Percentiles rank a stretch among this genome's conserved stretches.
Evolutionary conservation across 2,888 invertebrate species (phyloP).

Genomic region (Erebia aethiops): DNA sequence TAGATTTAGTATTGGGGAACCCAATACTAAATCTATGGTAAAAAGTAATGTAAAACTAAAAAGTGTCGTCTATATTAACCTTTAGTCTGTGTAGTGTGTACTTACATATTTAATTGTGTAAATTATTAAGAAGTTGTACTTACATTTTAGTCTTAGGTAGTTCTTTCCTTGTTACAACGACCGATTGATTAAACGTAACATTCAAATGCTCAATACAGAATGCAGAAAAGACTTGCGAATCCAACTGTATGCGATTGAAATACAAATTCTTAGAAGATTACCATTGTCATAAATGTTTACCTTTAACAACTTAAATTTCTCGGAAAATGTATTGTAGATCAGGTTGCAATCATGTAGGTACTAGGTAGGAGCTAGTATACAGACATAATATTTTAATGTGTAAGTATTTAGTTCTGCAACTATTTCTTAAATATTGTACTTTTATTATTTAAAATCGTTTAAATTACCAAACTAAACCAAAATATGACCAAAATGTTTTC

Average conservation of each 20-base stretch:
- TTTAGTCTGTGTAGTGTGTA: not conserved
- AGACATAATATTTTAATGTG: no score
- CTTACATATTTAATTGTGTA: not conserved
- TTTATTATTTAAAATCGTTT: no score
- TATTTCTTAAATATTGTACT: no score
- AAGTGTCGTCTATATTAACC: no score
- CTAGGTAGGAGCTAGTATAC: no score
- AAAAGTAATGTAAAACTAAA: no score
- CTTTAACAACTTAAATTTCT: not conserved
- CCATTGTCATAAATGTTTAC: slow-evolving; percentile 14
- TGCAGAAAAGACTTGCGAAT: slow-evolving; percentile 1
- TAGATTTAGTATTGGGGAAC: no score
- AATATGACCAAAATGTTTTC: no score
- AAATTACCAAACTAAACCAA: no score
- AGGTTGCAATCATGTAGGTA: no score
- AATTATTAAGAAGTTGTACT: not conserved
- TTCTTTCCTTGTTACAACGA: not conserved
- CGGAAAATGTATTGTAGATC: not conserved
- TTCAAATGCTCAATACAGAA: not conserved
- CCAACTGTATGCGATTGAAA: slow-evolving; percentile 5
- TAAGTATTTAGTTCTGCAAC: no score
- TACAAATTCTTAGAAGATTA: slow-evolving; percentile 27
- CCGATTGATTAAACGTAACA: not conserved
- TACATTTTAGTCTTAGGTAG: not conserved
- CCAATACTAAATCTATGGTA: no score